Evolutionary conservation across 2,113 vertebrate genomes (phyloP), one percentile per base, ranked within the genome.

Genomic region (Loxodonta africana): DNA sequence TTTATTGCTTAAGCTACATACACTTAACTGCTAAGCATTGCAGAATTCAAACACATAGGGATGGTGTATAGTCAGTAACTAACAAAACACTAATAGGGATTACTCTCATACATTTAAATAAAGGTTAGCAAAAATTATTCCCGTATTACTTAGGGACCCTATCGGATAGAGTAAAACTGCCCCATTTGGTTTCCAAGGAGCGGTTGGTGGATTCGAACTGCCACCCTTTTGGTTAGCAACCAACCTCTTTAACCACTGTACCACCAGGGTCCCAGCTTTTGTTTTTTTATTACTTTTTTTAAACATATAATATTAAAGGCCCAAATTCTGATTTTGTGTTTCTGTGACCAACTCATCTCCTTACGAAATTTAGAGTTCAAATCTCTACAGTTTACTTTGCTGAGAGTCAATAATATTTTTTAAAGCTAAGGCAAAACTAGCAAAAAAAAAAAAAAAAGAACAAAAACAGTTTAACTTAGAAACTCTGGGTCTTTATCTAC

Each of bases 1-100:
- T 53, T 88, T 87, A 87, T 44, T 91, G 60, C 76, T 95, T 81
- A 88, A 91, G 74, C n/a, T 83, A 94, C 57, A 85, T 83, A 94
- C 57, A 85, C 44, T 92, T 77, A 48, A 48, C 20, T 88, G 23
- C 57, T 85, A 95, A 53, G 37, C 57, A 73, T 53, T 74, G 21
- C 46, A 51, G 78, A 93, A 86, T 82, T 83, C 87, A 48, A 80
- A 91, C 63, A 78, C 8, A 15, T 78, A 18, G 82, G 51, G n/a
- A 73, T 95, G 44, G 20, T 95, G 44, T 28, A 21, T 46, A 71
- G 41, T 53, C 93, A 82, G 15, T 71, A 87, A 90, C 48, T 91
- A 91, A 83, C 7, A 62, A 91, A 83, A 60, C 41, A 51, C 23
- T 57, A 62, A 71, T 37, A 96, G 41, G 57, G 26, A 60, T 91